Base-by-base conservation (phyloP, 2,797 vertebrate genomes). In the Eulemur rubriventer region DNA sequence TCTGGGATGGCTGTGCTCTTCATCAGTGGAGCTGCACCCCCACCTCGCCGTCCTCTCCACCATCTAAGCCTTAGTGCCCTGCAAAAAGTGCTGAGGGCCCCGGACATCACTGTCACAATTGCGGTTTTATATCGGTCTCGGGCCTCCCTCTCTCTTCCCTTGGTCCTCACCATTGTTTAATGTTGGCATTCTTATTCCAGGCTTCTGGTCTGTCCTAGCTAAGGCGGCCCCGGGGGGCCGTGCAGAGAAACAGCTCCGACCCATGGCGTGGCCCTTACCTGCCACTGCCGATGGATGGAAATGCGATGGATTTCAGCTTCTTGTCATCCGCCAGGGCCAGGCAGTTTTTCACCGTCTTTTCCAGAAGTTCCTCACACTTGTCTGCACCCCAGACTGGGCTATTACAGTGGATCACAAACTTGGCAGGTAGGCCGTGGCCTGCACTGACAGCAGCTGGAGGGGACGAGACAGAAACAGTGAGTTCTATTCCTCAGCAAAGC, bases 391-490 rank as follows among this genome's bases (percentile, higher is more conserved):
- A 99, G 0, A 99, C 98, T 0, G 99, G 99, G 98, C 99, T 99
- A 83, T 99, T 99, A 97, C 99, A 99, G 98, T 99, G 99, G 98
- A 99, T 99, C 96, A 99, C 99, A 98, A 99, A 99, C 98, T 99
- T 99, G 0, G 99, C 99, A 0, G 99, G 99, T 89, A 99, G 98
- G 38, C 99, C 99, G 0, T 99, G 99, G 92, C 99, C 99, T 8
- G 98, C 98, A 2, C 99, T 99, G 98, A 99, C 97, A 86, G 99
- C 99, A 50, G 99, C 99, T 99, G 98, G 55, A 84, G 35, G 82
- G 90, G 96, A 97, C 28, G 20, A 93, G 26, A 97, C 84, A 97
- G 97, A 75, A 76, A 94, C 69, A 91, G 12, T 2, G 85, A 89
- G 96, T 69, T 97, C 5, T 26, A 12, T 28, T 43, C 57, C 43